Evolutionary conservation across 2,797 vertebrate species (phyloP), one percentile per base, ranked within the genome.

Genomic region (Darevskia mixta): DNA sequence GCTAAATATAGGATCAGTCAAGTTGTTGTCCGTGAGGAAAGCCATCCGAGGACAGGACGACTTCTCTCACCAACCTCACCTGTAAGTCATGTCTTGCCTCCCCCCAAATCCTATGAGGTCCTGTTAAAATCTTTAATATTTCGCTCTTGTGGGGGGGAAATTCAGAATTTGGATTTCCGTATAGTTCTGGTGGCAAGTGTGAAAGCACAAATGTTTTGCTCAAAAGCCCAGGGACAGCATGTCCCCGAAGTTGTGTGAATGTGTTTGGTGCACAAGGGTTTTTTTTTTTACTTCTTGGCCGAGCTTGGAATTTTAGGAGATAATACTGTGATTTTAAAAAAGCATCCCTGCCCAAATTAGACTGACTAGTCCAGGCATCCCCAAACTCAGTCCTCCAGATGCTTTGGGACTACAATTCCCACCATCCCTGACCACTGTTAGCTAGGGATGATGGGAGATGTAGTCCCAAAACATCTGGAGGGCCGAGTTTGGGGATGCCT

Each of bases 31-130:
- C 55, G 66, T 0, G 17, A 89, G 64, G 85, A 73, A 2, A 49
- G 32, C 77, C 90, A 92, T 79, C 89, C 85, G 86, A 92, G 41
- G 1, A 96, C 93, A 6, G 95, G 97, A 32, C 96, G 94, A 45
- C 77, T 97, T 69, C 96, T 90, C 45, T 96, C 95, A 8, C 96
- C 96, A 0, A 79, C 58, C 27, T 88, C 81, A 32, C 83, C 95
- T 49, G 49, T 49, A 49, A 49, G 49, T 49, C 49, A 4, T 15
- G 11, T 15, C 17, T 61, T n/a, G 0, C n/a, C 49, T 20, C 8
- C 1, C 58, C 55, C 58, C 55, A 61, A 38, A 27, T 80, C 79
- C 58, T 38, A 38, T 1, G 11, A n/a, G 77, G 20, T 20, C 8
- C 32, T 41, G 58, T 38, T 41, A 81, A 66, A 38, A 64, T 81